These are phyloP conservation scores for Nomia melanderi DNA, from an alignment of 1,140 invertebrate genomes.

Conservation along the genomic window DNA sequence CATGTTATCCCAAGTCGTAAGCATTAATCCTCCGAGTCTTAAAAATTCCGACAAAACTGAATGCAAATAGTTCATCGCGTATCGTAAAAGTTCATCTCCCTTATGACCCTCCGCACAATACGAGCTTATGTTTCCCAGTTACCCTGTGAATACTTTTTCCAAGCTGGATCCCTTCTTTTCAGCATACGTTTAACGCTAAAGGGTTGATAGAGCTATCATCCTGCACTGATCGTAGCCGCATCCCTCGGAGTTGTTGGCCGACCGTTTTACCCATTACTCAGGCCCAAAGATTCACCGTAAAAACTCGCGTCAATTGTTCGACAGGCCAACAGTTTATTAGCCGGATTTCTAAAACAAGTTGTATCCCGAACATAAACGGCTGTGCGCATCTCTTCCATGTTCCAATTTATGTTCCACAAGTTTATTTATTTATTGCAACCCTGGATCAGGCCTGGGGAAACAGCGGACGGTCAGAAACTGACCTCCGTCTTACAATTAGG, in stretches of 20 bases:
- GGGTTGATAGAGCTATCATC: conserved; percentile 49
- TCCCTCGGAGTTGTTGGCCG: background rate
- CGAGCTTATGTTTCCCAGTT: too few species aligned
- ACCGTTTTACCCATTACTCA: background rate
- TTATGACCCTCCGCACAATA: too few species aligned
- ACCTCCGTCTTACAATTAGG: conserved; percentile 4
- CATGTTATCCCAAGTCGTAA: too few species aligned
- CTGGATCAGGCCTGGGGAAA: background rate
- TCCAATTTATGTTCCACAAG: conserved; percentile 20
- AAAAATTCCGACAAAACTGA: too few species aligned
- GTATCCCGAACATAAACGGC: background rate
- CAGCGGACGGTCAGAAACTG: too few species aligned
- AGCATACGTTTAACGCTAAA: conserved; percentile 18
- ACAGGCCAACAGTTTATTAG: conserved; percentile 13
- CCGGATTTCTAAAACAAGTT: background rate
- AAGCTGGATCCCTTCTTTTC: too few species aligned
- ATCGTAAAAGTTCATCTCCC: too few species aligned
- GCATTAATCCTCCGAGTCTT: too few species aligned
- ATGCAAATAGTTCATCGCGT: too few species aligned
- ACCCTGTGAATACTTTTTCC: too few species aligned
- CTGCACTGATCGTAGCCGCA: conserved; percentile 21
- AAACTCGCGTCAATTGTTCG: conserved; percentile 13
- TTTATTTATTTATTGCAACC: conserved; percentile 44
- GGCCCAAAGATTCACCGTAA: background rate
- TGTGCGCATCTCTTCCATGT: background rate